Evolutionary conservation across 2,888 invertebrate species (phyloP), one percentile per base, ranked within the genome.

Genomic region (Cabera pusaria): DNA sequence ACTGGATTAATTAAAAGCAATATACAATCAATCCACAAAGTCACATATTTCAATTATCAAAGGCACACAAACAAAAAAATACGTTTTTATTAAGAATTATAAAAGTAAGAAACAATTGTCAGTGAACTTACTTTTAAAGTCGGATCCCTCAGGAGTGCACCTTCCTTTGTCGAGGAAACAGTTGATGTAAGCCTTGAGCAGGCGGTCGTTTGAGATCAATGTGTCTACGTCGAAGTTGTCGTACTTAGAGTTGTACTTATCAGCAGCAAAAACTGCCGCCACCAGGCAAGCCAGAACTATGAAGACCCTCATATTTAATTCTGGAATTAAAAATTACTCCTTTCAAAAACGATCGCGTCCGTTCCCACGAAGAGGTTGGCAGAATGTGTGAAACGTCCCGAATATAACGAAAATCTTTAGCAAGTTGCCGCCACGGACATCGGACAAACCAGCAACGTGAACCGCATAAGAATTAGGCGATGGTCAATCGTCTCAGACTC

Each of bases 151-250:
- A 2, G 93, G 89, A 0, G 93, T 94, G 67, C 95, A 95, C 25
- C 90, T 90, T 33, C 92, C 93, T 50, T 88, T 87, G 3, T 91
- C 92, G 56, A 94, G 78, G 65, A 95, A 85, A 61, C 95, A 95
- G 55, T 93, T 92, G 47, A 94, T 83, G 62, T 95, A 95, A 34
- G 92, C 93, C 52, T 92, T 92, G 3, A 95, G 82, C 14, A 95
- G 80, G 48, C 94, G 90, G 27, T 93, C 93, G 67, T 93, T 95
- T 6, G 68, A 62, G 27, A 95, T 83, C 56, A 95, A 90, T 36
- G 92, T 91, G 23, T 95, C 93, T 41, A 95, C 77, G 60, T 95
- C 92, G 44, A 95, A 90, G 70, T 93, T 93, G 66, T 94, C 94
- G 61, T 93, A 95, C 69, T 93, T 94, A 6, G 91, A 83, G 42